Percentiles rank a stretch among this genome's conserved stretches.
These are phyloP conservation scores for Ruditapes philippinarum DNA, from an alignment of 1,140 invertebrate genomes.

Conservation along the genomic window DNA sequence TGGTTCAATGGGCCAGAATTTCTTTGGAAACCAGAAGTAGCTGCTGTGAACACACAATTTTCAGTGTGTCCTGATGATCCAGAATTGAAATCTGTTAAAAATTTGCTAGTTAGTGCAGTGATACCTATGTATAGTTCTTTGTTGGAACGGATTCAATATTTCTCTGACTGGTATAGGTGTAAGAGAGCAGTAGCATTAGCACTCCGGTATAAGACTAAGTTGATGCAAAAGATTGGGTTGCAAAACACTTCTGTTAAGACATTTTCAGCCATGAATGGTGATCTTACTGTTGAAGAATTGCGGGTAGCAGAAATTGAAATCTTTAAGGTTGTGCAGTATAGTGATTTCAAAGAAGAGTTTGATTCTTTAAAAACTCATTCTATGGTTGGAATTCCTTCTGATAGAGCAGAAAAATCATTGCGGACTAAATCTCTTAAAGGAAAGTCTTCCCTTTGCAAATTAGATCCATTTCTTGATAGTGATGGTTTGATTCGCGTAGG, in stretches of 20 bases:
- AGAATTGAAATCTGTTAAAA: slow-evolving; percentile 42
- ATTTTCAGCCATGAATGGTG: neutral
- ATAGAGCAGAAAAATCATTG: neutral
- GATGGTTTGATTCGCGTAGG: neutral
- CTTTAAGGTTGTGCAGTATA: neutral
- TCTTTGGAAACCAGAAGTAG: slow-evolving; percentile 39
- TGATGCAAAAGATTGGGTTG: neutral
- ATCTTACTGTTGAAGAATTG: neutral
- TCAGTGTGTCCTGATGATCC: slow-evolving; percentile 20
- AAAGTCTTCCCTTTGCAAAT: neutral
- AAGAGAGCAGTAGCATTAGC: slow-evolving; percentile 40
- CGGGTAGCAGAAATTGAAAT: neutral
- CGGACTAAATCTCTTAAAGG: neutral
- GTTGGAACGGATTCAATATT: slow-evolving; percentile 33
- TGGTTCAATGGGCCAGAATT: slow-evolving; percentile 61
- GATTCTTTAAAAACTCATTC: neutral
- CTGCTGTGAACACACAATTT: neutral
- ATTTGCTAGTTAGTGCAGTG: slow-evolving; percentile 3
- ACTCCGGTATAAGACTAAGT: slow-evolving; percentile 9
- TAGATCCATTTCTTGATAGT: neutral
- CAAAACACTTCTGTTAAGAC: neutral
- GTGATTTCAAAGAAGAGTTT: neutral
- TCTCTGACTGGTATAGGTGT: slow-evolving; percentile 51
- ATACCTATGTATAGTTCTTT: neutral
- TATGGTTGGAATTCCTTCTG: too few relatives aligned